These are phyloP conservation scores for Mastomys natalensis DNA, from an alignment of 2,113 vertebrate genomes.

Conservation along the genomic window DNA sequence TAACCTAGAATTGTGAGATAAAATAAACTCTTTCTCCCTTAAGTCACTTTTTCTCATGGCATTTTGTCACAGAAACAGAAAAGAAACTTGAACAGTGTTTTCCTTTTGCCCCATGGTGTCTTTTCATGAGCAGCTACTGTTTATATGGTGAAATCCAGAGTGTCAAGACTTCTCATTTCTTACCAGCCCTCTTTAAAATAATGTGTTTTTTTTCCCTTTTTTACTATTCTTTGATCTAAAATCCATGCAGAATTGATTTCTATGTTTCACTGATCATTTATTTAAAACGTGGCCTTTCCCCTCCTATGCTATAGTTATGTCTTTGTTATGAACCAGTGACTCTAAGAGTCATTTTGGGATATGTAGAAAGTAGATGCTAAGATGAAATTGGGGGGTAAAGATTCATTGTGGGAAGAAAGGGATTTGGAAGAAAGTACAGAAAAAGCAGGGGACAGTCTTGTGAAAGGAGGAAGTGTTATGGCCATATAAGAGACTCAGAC, in stretches of 20 bases:
- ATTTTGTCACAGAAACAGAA: not conserved
- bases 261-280: not conserved
- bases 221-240: not conserved
- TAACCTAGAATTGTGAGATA: not conserved
- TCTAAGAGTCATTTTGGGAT: not conserved
- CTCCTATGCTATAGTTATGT: not conserved
- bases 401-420: not conserved
- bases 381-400: not conserved
- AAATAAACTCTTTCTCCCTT: not conserved
- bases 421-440: not conserved
- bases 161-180: not conserved
- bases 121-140: not conserved
- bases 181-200: not conserved
- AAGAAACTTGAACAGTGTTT: not conserved
- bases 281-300: not conserved
- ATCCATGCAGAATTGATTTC: not conserved
- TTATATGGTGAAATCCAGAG: not conserved
- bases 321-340: not conserved
- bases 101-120: not conserved
- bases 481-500: not conserved
- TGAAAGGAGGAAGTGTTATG: not conserved
- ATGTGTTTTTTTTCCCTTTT: no score
- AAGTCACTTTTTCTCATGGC: not conserved
- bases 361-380: not conserved
- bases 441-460: not conserved